Percentiles rank a stretch among this genome's conserved stretches.
These are phyloP conservation scores for Andrena flavipes DNA, from an alignment of 2,888 invertebrate genomes.

Conservation along the genomic window DNA sequence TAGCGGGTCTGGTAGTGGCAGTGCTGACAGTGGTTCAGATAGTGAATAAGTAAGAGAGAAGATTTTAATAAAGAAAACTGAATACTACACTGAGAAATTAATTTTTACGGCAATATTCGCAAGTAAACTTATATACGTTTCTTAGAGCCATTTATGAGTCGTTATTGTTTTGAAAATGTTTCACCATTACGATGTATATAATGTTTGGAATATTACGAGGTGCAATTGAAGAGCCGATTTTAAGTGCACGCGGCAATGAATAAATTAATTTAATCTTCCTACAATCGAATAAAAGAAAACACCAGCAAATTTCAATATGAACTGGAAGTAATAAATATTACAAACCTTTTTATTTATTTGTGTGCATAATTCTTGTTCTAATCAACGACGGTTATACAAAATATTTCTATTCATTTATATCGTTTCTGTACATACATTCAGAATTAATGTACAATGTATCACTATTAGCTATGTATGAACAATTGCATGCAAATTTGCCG, in stretches of 20 bases:
- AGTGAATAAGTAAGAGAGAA: slow-evolving; percentile 73
- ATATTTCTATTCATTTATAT: not conserved
- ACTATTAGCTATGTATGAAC: slow-evolving; percentile 1
- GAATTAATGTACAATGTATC: slow-evolving; percentile 27
- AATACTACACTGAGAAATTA: not conserved
- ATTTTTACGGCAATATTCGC: not conserved
- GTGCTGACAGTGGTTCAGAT: slow-evolving; percentile 80
- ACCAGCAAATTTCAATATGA: no score
- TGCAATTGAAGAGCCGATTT: slow-evolving; percentile 3
- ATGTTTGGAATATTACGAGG: slow-evolving; percentile 2
- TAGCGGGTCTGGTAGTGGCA: slow-evolving; percentile 80
- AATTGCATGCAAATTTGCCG: slow-evolving; percentile 9
- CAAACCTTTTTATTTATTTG: slow-evolving; percentile 5
- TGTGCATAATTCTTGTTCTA: slow-evolving; percentile 6
- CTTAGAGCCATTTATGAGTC: not conserved
- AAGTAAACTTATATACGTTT: slow-evolving; percentile 10
- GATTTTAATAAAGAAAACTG: not conserved
- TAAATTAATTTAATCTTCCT: no score
- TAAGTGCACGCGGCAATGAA: no score
- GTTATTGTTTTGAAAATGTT: slow-evolving; percentile 18
- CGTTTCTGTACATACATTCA: not conserved
- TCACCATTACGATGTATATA: slow-evolving; percentile 35
- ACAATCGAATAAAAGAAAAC: no score
- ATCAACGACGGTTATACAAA: slow-evolving; percentile 36
- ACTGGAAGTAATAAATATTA: slow-evolving; percentile 10